Evolutionary conservation across 2,888 invertebrate genomes (phyloP).

Genomic region (Pterostichus niger): DNA sequence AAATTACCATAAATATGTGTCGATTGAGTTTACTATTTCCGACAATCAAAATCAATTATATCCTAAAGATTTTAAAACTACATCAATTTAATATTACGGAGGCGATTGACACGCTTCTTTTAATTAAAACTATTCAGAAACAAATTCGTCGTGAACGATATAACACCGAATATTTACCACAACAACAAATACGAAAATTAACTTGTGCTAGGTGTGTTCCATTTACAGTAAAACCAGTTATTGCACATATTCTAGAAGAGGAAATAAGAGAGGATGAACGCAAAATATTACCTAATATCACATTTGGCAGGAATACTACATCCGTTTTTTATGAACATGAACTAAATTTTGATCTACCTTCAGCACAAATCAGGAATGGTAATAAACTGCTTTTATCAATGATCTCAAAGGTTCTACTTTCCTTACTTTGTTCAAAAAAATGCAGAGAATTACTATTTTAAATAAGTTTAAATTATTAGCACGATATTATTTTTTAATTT

Average conservation of each 20-base stretch:
- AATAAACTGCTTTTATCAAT: no score
- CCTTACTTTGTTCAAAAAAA: no score
- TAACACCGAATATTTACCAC: not conserved
- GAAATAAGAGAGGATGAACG: not conserved
- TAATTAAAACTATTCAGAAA: not conserved
- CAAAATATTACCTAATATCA: constrained; percentile 4
- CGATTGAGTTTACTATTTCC: constrained; percentile 32
- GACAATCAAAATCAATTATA: not conserved
- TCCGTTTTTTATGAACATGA: no score
- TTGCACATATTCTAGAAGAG: not conserved
- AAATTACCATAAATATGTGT: not conserved
- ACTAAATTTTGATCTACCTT: no score
- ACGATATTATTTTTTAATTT: no score
- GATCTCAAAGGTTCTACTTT: no score
- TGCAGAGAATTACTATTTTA: no score
- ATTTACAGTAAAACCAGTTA: not conserved
- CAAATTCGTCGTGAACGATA: not conserved
- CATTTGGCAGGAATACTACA: not conserved
- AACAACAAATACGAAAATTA: not conserved
- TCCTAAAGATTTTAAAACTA: not conserved
- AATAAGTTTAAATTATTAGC: no score
- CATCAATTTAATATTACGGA: not conserved
- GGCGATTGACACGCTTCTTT: constrained; percentile 27
- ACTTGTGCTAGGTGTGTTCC: constrained; percentile 2
- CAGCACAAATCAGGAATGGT: no score